Conservation (phyloP, 2,113 vertebrate genomes). For the Eurystomus gularis region DNA sequence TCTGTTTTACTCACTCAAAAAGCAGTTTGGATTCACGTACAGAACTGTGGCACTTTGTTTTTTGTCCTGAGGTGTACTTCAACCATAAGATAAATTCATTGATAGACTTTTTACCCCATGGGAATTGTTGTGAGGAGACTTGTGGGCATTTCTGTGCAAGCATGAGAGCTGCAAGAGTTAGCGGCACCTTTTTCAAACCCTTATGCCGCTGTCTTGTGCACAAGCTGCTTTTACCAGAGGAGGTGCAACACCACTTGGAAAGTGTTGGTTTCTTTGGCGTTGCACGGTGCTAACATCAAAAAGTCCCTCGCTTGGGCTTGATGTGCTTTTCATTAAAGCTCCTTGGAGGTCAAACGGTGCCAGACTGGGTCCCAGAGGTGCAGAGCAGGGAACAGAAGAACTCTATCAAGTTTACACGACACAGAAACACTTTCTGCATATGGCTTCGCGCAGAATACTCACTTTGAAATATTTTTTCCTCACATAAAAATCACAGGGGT, state of each 20-base stretch:
- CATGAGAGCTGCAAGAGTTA: not conserved
- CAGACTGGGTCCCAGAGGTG: conserved; percentile 2
- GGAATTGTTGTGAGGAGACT: not conserved
- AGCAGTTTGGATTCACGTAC: not conserved
- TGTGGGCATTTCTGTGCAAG: not conserved
- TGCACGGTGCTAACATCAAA: conserved; percentile 6
- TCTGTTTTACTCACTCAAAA: not conserved
- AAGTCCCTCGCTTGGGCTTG: not conserved
- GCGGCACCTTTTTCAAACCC: not conserved
- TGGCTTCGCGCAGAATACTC: not conserved
- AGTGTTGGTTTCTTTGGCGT: not conserved
- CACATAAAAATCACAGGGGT: not conserved
- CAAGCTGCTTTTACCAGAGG: not conserved
- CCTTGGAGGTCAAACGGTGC: not conserved
- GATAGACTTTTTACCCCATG: not conserved
- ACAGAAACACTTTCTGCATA: conserved; percentile 38
- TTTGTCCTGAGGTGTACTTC: not conserved
- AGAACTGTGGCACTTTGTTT: not conserved
- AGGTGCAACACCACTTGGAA: not conserved
- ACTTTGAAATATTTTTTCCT: conserved; percentile 43
- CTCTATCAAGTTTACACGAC: conserved; percentile 14
- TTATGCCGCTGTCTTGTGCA: not conserved
- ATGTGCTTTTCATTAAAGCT: conserved; percentile 51
- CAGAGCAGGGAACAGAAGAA: conserved; percentile 25
- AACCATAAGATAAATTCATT: rapidly evolving